Percentiles rank a stretch among this genome's conserved stretches.
phyloP scores from a whole-genome alignment of 2,888 invertebrate species.

The Rosalia funebris region DNA sequence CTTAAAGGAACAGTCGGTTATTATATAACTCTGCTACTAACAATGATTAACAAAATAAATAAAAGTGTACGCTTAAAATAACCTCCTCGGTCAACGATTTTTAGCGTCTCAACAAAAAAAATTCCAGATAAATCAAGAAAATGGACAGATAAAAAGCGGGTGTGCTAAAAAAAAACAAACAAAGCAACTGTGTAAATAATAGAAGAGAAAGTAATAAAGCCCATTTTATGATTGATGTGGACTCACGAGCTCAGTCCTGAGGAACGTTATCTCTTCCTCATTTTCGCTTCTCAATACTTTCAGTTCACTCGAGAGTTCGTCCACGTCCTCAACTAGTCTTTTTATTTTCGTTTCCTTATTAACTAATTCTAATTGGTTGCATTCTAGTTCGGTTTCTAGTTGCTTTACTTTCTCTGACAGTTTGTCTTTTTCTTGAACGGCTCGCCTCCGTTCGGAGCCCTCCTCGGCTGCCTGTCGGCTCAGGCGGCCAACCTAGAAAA shows the following conservation, averaged over 20 bases:
- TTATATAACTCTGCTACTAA: constrained; percentile 15
- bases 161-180: constrained; percentile 38
- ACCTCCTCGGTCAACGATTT: neutral
- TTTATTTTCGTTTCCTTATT: constrained; percentile 78
- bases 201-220: constrained; percentile 24
- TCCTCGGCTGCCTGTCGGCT: constrained; percentile 87
- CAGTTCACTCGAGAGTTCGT: constrained; percentile 76
- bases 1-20: neutral
- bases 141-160: constrained; percentile 19
- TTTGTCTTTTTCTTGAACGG: constrained; percentile 75
- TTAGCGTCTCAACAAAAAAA: constrained; percentile 12
- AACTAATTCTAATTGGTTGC: constrained; percentile 72
- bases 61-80: constrained; percentile 13
- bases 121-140: neutral
- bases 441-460: constrained; percentile 80
- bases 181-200: constrained; percentile 29
- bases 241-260: constrained; percentile 70
- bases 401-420: constrained; percentile 72
- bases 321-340: constrained; percentile 78
- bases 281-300: constrained; percentile 65
- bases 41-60: constrained; percentile 2
- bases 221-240: constrained; percentile 48
- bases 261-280: constrained; percentile 67
- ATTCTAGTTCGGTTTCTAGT: constrained; percentile 74
- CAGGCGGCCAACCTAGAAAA: constrained; percentile 75